Evolutionary conservation across 2,888 invertebrate species (phyloP).

Genomic region (Leptopilina drosophilae): DNA sequence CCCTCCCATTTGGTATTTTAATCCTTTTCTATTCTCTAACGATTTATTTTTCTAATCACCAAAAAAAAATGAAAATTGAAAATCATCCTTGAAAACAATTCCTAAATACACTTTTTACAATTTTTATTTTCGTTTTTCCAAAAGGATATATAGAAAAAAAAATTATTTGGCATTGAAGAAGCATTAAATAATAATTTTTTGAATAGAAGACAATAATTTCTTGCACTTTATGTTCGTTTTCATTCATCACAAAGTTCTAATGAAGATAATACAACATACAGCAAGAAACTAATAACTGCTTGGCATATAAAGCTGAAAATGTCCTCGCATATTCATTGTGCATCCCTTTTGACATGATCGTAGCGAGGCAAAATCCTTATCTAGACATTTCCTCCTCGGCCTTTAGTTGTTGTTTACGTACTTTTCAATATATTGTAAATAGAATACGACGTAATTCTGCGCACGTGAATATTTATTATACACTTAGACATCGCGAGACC

Average conservation of each 20-base stretch:
- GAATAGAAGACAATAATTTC: background rate
- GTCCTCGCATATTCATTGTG: conserved; percentile 77
- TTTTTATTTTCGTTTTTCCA: background rate
- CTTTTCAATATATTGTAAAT: conserved; percentile 48
- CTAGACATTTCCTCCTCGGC: conserved; percentile 46
- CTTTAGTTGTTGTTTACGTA: conserved; percentile 40
- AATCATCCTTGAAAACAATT: conserved; percentile 32
- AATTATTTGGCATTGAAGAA: too few species aligned
- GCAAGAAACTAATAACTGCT: conserved; percentile 55
- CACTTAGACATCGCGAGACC: conserved; percentile 59
- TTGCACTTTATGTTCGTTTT: conserved; percentile 36
- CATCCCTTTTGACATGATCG: conserved; percentile 72
- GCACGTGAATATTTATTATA: conserved; percentile 31
- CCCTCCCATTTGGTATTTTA: conserved; percentile 64
- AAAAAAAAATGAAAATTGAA: conserved; percentile 22
- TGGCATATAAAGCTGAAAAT: conserved; percentile 62
- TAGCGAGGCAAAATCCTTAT: conserved; percentile 72
- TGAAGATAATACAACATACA: background rate
- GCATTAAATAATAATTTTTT: too few species aligned
- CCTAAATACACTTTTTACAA: background rate
- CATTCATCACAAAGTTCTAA: conserved; percentile 1
- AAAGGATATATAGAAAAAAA: too few species aligned
- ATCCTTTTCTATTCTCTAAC: background rate
- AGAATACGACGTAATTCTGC: conserved; percentile 42
- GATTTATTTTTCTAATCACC: conserved; percentile 12